Evolutionary conservation across 2,888 invertebrate genomes (phyloP).

Genomic region (Megalurothrips usitatus): DNA sequence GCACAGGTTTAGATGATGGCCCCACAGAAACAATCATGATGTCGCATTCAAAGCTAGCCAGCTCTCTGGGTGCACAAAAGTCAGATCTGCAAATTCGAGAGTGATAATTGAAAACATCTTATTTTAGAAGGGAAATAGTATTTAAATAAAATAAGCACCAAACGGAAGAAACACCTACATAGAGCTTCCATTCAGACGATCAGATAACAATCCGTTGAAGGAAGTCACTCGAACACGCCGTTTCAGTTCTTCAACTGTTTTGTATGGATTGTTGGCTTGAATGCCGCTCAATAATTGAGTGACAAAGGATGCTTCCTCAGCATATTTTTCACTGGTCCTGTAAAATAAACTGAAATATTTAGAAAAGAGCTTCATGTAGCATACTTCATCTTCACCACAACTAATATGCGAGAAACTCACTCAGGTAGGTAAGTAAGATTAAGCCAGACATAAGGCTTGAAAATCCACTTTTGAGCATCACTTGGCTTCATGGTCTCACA

Average conservation of each 20-base stretch:
- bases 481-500: not conserved
- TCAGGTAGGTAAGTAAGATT: not conserved
- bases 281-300: not conserved
- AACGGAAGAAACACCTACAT: too few relatives aligned
- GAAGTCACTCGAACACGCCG: not conserved
- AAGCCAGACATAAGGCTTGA: not conserved
- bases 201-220: not conserved
- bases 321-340: not conserved
- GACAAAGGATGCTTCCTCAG: not conserved
- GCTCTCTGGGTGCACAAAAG: not conserved
- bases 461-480: not conserved
- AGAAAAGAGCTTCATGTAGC: not conserved
- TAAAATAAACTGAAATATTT: not conserved
- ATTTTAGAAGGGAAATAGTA: not conserved
- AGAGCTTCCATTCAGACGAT: not conserved
- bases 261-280: not conserved
- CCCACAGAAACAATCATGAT: not conserved
- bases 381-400: not conserved
- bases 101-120: not conserved
- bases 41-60: not conserved
- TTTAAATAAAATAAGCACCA: not conserved
- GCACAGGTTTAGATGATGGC: not conserved
- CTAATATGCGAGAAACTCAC: not conserved
- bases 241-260: not conserved
- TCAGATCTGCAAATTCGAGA: not conserved